These are phyloP conservation scores for Macrochelys suwanniensis DNA, from an alignment of 2,797 vertebrate species.

Conservation along the genomic window DNA sequence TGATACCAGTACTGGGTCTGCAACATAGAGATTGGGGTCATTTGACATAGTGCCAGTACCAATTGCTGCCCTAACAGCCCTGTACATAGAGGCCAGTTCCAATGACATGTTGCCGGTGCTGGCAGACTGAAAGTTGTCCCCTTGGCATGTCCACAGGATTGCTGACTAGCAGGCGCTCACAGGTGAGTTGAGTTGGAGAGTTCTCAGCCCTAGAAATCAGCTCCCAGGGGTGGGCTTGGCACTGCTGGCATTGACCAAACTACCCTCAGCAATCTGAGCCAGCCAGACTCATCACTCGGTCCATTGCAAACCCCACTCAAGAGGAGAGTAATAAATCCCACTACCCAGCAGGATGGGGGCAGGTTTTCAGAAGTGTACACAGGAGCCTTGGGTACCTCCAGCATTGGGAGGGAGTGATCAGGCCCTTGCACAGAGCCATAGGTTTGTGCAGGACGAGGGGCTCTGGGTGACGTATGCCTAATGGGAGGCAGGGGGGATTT, in stretches of 20 bases:
- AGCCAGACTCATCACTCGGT: not conserved
- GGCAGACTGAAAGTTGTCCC: too few species aligned
- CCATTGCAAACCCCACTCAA: not conserved
- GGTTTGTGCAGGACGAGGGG: not conserved
- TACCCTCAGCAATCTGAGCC: not conserved
- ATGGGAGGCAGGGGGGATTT: not conserved
- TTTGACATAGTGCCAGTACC: not conserved
- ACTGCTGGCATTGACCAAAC: not conserved
- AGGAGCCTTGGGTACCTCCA: not conserved
- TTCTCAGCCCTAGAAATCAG: not conserved
- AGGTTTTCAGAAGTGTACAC: not conserved
- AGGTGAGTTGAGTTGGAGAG: not conserved
- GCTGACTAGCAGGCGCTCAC: not conserved
- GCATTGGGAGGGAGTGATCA: not conserved
- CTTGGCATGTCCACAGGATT: not conserved
- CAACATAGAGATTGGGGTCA: not conserved
- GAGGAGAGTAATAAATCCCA: not conserved
- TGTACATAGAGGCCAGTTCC: not conserved
- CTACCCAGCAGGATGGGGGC: not conserved
- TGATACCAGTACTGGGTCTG: not conserved
- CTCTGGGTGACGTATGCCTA: not conserved
- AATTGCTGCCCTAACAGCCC: not conserved
- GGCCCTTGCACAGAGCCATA: not conserved
- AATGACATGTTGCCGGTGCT: not conserved
- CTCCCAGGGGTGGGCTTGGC: not conserved